Conservation (phyloP, 1,140 invertebrate genomes). For the Onthophagus taurus region DNA sequence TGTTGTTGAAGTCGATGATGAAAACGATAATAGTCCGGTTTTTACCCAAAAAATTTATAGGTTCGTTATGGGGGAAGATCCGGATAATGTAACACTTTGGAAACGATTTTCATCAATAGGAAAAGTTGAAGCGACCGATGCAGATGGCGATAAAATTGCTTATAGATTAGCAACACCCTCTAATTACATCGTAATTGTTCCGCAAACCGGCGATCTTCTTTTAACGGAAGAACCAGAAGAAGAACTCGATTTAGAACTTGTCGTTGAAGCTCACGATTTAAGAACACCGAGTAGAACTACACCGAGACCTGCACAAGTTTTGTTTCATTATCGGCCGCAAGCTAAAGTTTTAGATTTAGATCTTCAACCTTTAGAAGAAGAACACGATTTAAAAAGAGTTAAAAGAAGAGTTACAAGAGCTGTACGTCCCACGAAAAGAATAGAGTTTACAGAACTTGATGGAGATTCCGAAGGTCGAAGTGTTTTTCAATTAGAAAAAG, state of each 20-base stretch:
- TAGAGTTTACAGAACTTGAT: constrained; percentile 85
- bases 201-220: constrained; percentile 82
- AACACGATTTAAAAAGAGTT: constrained; percentile 49
- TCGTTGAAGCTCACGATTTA: constrained; percentile 74
- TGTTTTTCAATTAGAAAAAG: constrained; percentile 84
- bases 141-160: constrained; percentile 77
- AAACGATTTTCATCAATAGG: constrained; percentile 71
- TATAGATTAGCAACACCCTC: constrained; percentile 71
- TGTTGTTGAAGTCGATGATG: constrained; percentile 64
- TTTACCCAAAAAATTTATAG: constrained; percentile 70
- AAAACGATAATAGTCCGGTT: constrained; percentile 83
- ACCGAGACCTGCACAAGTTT: constrained; percentile 58
- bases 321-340: constrained; percentile 62
- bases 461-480: constrained; percentile 78
- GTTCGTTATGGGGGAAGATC: constrained; percentile 56
- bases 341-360: constrained; percentile 41
- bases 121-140: constrained; percentile 70
- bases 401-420: constrained; percentile 78
- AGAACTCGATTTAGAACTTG: constrained; percentile 54
- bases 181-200: constrained; percentile 75
- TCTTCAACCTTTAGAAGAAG: constrained; percentile 42
- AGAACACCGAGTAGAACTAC: constrained; percentile 59
- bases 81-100: constrained; percentile 49
- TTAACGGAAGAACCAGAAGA: constrained; percentile 62
- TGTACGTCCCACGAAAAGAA: constrained; percentile 81